Evolutionary conservation across 2,888 invertebrate species (phyloP).

Genomic region (Apamea epomidion): DNA sequence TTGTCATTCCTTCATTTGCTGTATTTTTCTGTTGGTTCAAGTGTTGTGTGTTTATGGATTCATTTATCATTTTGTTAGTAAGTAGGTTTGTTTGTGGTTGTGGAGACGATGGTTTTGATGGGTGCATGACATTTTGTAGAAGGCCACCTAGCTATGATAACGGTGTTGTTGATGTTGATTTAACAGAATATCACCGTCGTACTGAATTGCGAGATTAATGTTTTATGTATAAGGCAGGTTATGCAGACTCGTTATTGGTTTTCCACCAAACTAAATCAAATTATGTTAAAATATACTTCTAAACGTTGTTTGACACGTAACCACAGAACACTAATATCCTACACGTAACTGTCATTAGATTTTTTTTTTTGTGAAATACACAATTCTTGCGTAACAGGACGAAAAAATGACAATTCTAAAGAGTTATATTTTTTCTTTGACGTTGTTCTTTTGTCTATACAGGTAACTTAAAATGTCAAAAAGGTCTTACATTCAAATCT

Average conservation of each 20-base stretch:
- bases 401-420: too few species aligned
- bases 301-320: not conserved
- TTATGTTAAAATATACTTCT: not conserved
- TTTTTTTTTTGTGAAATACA: too few species aligned
- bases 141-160: not conserved
- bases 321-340: too few species aligned
- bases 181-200: not conserved
- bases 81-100: not conserved
- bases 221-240: not conserved
- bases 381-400: not conserved
- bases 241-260: not conserved
- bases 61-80: constrained; percentile 48
- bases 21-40: constrained; percentile 62
- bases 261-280: not conserved
- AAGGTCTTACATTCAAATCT: not conserved
- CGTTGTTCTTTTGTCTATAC: not conserved
- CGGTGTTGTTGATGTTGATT: not conserved
- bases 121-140: not conserved
- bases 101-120: not conserved
- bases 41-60: constrained; percentile 26
- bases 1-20: constrained; percentile 66
- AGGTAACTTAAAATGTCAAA: too few species aligned
- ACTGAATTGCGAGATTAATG: not conserved
- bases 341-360: not conserved
- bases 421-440: too few species aligned